Base-by-base conservation (phyloP, 30 jellyfish, hydroid and myxozoan species). In the Hydractinia symbiolongicarpus region DNA sequence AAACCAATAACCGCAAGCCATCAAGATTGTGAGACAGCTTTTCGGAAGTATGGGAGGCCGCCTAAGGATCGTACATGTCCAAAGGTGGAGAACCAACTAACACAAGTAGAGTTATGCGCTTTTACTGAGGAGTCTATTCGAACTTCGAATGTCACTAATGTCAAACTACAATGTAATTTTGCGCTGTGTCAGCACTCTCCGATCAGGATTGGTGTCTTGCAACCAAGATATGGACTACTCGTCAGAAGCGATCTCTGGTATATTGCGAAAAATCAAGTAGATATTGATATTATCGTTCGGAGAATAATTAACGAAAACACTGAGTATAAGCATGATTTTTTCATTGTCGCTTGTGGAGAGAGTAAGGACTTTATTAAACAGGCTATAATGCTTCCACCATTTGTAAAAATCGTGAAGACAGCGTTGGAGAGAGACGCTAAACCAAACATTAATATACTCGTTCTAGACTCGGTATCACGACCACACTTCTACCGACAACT, bases 381-480 rank as follows among this genome's bases (percentile, higher is more conserved):
- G 81, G 95, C 88, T 11, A 69, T 93, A 51, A 84, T 93, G 0
- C 61, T 93, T 56, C 98, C 98, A 44, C 96, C 98, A 10, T 79
- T 86, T 16, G 17, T 87, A 40, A 72, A 79, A 57, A 44, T 66
- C 8, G 74, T 7, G 50, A 4, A 20, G 4, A 7, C 60, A 19
- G 60, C 11, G 0, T 44, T 0, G n/a, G 54, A 74, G 40, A 74
- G 54, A 16, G 81, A 78, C 54, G 81, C 70, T 19, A 67, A 71
- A 30, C 69, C 89, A 54, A 93, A 88, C 71, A 79, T 93, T 15
- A 93, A 93, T 76, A 77, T 93, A 15, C 78, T 93, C 15, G 95
- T 87, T 4, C 80, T 93, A 61, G 98, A 93, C 79, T 93, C 98
- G 4, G 95, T 93, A 9, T 93, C 98, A 11, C 77, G 98, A 19